Conservation (phyloP, 1,140 invertebrate species). For the Drosophila azteca region DNA sequence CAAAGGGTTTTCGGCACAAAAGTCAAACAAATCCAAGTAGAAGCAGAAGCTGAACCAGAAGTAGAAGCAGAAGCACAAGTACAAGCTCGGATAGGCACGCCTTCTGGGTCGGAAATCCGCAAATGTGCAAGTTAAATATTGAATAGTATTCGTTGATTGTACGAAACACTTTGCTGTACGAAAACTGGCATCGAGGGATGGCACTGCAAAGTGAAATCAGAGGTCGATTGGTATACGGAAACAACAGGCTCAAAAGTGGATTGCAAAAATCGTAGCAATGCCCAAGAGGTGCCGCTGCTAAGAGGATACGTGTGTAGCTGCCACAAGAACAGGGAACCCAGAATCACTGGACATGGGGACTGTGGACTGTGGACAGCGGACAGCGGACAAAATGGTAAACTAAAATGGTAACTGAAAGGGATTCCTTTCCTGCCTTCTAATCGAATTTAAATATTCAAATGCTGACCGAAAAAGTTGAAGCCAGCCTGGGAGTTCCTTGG, state of each 20-base stretch:
- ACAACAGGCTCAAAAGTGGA: slow-evolving; percentile 39
- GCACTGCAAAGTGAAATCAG: slow-evolving; percentile 10
- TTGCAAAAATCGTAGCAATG: slow-evolving; percentile 45
- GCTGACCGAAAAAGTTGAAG: slow-evolving; percentile 19
- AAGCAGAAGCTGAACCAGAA: no score
- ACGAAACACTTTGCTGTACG: slow-evolving; percentile 38
- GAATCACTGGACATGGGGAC: slow-evolving; percentile 13
- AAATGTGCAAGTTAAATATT: slow-evolving; percentile 67
- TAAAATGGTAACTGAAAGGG: slow-evolving; percentile 8
- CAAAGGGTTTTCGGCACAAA: slow-evolving; percentile 50
- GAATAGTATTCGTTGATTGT: slow-evolving; percentile 68
- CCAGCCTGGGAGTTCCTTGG: slow-evolving; percentile 6
- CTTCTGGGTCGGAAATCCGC: slow-evolving; percentile 41
- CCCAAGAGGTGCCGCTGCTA: slow-evolving; percentile 51
- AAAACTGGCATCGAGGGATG: not conserved
- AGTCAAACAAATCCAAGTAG: slow-evolving; percentile 24
- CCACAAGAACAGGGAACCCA: slow-evolving; percentile 12
- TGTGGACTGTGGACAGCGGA: slow-evolving; percentile 2
- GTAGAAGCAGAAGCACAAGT: no score
- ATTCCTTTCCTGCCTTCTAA: slow-evolving; percentile 34
- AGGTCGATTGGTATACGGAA: slow-evolving; percentile 37
- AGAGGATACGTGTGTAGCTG: slow-evolving; percentile 45
- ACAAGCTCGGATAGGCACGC: not conserved
- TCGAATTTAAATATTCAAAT: slow-evolving; percentile 68
- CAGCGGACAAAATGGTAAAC: slow-evolving; percentile 12